These are phyloP conservation scores for Chaunax sp. DNA, from an alignment of 2,797 vertebrate species.

Conservation along the genomic window DNA sequence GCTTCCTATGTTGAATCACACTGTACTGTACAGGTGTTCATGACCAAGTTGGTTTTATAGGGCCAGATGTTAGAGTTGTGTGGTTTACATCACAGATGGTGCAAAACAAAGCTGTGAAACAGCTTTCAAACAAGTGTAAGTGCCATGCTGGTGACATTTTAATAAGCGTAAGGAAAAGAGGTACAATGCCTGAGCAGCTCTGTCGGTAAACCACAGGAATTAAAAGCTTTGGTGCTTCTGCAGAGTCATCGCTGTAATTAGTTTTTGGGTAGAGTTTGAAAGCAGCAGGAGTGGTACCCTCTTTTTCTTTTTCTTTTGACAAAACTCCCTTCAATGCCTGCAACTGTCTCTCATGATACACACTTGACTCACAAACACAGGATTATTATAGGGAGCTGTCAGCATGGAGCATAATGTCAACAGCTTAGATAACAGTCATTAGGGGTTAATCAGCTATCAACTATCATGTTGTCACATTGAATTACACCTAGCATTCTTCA, in stretches of 20 bases:
- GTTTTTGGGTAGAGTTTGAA: constrained; percentile 33
- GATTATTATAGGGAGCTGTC: constrained; percentile 64
- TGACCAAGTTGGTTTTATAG: not conserved
- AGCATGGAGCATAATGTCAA: constrained; percentile 61
- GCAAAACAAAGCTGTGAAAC: constrained; percentile 16
- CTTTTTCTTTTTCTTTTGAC: constrained; percentile 22
- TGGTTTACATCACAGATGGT: constrained; percentile 33
- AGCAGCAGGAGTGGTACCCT: constrained; percentile 31
- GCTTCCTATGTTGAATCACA: not conserved
- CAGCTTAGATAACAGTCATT: constrained; percentile 62
- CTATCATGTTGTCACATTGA: no score
- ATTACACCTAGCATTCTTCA: constrained; percentile 16
- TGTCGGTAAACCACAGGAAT: constrained; percentile 34
- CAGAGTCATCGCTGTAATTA: constrained; percentile 35
- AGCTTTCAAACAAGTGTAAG: constrained; percentile 15
- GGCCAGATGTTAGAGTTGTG: constrained; percentile 29
- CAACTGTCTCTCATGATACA: constrained; percentile 54
- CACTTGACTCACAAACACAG: constrained; percentile 53
- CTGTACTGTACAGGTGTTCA: constrained; percentile 21
- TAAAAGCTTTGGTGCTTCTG: constrained; percentile 30
- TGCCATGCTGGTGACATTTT: constrained; percentile 18
- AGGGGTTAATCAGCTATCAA: no score
- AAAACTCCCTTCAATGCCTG: constrained; percentile 43
- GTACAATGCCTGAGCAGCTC: constrained; percentile 16
- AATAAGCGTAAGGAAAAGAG: constrained; percentile 13